Evolutionary conservation across 2,888 invertebrate species (phyloP), one percentile per base, ranked within the genome.

Genomic region (Auanema sp.): DNA sequence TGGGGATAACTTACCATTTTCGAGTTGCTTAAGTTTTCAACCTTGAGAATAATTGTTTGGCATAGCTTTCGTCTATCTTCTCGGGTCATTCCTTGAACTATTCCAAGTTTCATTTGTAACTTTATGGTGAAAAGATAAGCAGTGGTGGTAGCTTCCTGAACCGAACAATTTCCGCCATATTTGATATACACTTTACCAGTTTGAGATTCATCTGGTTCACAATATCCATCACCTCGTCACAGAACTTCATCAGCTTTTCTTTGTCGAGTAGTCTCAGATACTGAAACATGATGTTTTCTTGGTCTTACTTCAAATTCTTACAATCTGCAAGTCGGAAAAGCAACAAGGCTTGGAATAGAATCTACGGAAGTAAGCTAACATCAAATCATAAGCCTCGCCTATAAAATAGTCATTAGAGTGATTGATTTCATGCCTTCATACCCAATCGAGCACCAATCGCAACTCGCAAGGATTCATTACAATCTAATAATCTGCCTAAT

Each of bases 341-440:
- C 91, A 91, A 84, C 92, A 92, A 0, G 90, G 89, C 82, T 92
- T 92, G 78, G 91, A 89, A 2, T 93, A 93, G 85, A 94, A 95
- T 72, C 89, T 88, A 50, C 87, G 83, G 72, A 91, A 91, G 86
- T 93, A 95, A 76, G 90, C 89, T 66, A 90, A 87, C 83, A 93
- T 89, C 57, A 85, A 64, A 54, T 83, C 79, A 41, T 80, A 64
- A 25, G 83, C 76, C 41, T 79, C 74, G 47, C 83, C 84, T 84
- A 52, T 5, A 24, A n/a, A n/a, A n/a, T 12, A 12, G 11, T 21
- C 50, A 23, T 21, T 24, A 47, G 16, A 5, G 47, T 21, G 16
- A 21, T 47, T 3, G 24, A 12, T 24, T 50, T 50, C 50, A 50
- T 50, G n/a, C 16, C 16, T 5, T n/a, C 53, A 12, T 53, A 53